Conservation (phyloP, 1,140 invertebrate species). For the Tetraneura akinire region DNA sequence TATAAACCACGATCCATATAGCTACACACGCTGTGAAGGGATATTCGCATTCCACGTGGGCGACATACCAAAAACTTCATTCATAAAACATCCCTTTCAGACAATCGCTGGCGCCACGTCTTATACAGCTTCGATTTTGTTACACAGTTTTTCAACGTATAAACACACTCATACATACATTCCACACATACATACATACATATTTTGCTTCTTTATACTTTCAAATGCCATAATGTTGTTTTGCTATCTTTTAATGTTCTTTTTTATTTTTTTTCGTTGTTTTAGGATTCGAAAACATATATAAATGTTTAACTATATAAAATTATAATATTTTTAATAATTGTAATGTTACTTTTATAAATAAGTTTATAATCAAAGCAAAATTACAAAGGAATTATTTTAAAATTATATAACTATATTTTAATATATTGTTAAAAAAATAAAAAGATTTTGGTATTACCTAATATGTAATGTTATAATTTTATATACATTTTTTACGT, state of each 20-base stretch:
- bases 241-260: constrained; percentile 7
- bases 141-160: constrained; percentile 1
- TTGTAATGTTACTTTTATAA: no score
- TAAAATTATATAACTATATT: no score
- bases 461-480: no score
- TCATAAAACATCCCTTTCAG: constrained; percentile 51
- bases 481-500: no score
- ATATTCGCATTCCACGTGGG: constrained; percentile 50
- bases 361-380: no score
- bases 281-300: neutral
- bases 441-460: no score
- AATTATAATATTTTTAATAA: no score
- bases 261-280: constrained; percentile 4
- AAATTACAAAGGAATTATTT: no score
- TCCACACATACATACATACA: neutral
- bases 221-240: constrained; percentile 32
- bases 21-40: constrained; percentile 39
- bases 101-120: constrained; percentile 42
- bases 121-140: constrained; percentile 46
- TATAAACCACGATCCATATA: constrained; percentile 28
- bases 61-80: constrained; percentile 51
- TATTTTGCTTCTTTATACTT: constrained; percentile 12
- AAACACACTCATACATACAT: neutral
- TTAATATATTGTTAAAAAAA: no score
- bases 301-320: neutral